phyloP scores from a whole-genome alignment of 2,113 vertebrate genomes.

The Psilopsiagon aymara region DNA sequence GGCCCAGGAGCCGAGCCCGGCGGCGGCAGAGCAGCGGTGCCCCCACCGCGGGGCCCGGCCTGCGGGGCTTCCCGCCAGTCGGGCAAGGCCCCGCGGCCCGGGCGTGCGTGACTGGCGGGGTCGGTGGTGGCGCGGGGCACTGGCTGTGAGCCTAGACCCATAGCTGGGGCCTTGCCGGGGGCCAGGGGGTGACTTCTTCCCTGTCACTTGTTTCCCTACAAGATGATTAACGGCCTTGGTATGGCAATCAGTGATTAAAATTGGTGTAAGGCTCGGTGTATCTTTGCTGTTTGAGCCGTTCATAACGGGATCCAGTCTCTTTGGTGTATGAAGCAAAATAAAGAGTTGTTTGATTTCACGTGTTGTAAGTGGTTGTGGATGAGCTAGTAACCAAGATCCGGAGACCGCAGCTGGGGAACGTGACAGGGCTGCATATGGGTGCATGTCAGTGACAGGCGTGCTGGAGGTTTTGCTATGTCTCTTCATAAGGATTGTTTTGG shows the following conservation, averaged over 20 bases:
- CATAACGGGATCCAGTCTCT: not conserved
- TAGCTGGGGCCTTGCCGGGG: not conserved
- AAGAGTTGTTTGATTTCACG: not conserved
- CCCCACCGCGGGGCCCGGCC: not conserved
- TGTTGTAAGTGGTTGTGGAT: not conserved
- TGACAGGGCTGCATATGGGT: not conserved
- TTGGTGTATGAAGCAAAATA: not conserved
- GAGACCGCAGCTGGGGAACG: fast-evolving
- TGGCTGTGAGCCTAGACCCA: fast-evolving
- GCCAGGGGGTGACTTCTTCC: not conserved
- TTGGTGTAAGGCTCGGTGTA: fast-evolving
- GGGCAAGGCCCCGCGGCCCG: not conserved
- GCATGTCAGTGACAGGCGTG: fast-evolving
- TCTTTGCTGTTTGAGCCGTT: not conserved
- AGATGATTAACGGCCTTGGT: not conserved
- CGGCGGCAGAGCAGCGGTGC: not conserved
- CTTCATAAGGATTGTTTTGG: fast-evolving
- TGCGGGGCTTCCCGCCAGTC: not conserved
- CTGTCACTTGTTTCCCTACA: fast-evolving
- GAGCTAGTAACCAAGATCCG: fast-evolving
- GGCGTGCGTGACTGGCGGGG: not conserved
- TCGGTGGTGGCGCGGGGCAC: fast-evolving
- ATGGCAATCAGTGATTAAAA: not conserved
- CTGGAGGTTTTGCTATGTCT: not conserved
- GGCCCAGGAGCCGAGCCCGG: too few species aligned